phyloP scores from a whole-genome alignment of 2,888 invertebrate genomes.

The Rosalia funebris region DNA sequence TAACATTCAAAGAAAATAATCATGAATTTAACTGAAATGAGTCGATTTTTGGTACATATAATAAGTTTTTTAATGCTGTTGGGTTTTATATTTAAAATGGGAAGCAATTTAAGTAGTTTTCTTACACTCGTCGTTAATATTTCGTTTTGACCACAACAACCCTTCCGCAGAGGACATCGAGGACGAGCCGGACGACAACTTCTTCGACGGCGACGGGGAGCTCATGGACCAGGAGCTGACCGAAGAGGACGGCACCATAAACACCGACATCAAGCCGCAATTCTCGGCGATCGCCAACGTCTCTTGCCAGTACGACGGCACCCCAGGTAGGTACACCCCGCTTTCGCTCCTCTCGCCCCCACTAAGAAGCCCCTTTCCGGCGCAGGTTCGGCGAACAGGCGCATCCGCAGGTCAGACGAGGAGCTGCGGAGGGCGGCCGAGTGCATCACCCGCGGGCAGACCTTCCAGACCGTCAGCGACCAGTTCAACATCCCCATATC shows the following conservation, averaged over 20 bases:
- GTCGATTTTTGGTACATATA: too few relatives aligned
- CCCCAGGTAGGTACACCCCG: conserved; percentile 52
- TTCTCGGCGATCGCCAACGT: conserved; percentile 71
- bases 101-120: too few relatives aligned
- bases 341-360: neutral
- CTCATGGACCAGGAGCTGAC: conserved; percentile 62
- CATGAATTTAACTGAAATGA: too few relatives aligned
- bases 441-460: conserved; percentile 86
- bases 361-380: neutral
- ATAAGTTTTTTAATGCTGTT: too few relatives aligned
- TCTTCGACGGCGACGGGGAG: conserved; percentile 61
- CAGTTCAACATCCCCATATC: conserved; percentile 90
- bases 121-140: too few relatives aligned
- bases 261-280: conserved; percentile 53
- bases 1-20: too few relatives aligned
- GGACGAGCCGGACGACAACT: conserved; percentile 59
- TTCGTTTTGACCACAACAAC: too few relatives aligned
- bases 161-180: conserved; percentile 52
- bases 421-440: conserved; percentile 84
- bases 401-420: conserved; percentile 80
- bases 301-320: conserved; percentile 71
- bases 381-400: conserved; percentile 58
- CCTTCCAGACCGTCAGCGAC: conserved; percentile 87
- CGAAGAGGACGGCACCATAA: conserved; percentile 59
- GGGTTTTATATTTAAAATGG: too few relatives aligned